Base-by-base conservation (phyloP, 2,797 vertebrate species). In the Australoheros facetus region DNA sequence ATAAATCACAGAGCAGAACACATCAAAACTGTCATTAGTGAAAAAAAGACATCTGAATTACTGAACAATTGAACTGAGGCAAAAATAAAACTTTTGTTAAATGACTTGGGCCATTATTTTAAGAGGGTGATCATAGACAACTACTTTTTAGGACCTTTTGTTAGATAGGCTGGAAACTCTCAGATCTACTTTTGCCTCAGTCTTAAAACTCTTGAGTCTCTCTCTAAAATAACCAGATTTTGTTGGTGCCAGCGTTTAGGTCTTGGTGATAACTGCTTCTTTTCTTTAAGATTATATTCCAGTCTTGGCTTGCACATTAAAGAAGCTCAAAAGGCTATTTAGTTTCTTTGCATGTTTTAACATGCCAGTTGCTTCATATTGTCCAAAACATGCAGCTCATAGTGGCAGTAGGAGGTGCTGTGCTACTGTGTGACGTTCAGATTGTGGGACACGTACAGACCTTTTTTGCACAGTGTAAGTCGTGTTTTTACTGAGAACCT, bases 381-480 rank as follows among this genome's bases (percentile, higher is more conserved):
- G 73, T 90, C 32, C 85, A 58, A 73, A 87, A 73, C 77, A 77
- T 66, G 34, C 11, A 7, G 11, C 58, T 30, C 3, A 56, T 59
- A 14, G 19, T 16, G 83, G 54, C 90, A 83, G 70, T 80, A 93
- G 90, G 83, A 78, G 86, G 89, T 80, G 89, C 91, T 91, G 34
- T 87, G 59, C 51, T 80, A 39, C 81, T 71, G 23, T 34, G n/a
- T 73, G 51, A 48, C n/a, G 19, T 69, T 69, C 17, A 71, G 26
- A 48, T n/a, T 69, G 28, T 55, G 16, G 10, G 21, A 37, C 17
- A 53, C 69, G 56, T 73, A 26, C 7, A 78, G 42, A 78, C 59
- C 4, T 39, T 45, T 45, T 39, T 21, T 69, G 23, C 11, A 19
- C 62, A 30, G 6, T 70, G 34, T 19, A 17, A 79, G 26, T 62